phyloP scores from a whole-genome alignment of 92 coral and sea anemone species.

The Pocillopora grandis region DNA sequence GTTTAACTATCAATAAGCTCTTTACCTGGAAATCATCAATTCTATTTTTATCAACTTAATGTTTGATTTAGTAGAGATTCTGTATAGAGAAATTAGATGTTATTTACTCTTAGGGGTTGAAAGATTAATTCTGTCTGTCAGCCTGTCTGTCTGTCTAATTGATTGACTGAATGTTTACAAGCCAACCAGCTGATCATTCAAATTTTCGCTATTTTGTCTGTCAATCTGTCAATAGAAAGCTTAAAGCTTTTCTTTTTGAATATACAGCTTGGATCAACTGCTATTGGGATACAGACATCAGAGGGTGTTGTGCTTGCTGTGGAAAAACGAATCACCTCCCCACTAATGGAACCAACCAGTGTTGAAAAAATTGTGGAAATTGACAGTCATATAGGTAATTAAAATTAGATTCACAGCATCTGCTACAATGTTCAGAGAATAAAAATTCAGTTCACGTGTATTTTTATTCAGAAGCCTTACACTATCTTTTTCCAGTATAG shows the following conservation, averaged over 20 bases:
- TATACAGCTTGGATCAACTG: conserved; percentile 96
- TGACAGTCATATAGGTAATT: conserved; percentile 91
- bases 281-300: conserved; percentile 97
- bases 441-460: background rate
- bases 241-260: background rate
- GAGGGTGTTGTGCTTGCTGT: conserved; percentile 98
- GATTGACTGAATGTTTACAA: background rate
- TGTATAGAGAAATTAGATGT: no score
- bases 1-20: no score
- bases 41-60: no score
- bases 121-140: background rate
- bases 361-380: conserved; percentile 98
- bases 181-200: background rate
- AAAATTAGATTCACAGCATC: no score
- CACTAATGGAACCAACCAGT: conserved; percentile 94
- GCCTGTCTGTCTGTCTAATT: background rate
- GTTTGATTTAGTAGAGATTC: no score
- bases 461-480: no score
- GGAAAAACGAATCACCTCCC: conserved; percentile 95
- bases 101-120: no score
- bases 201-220: no score
- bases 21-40: no score
- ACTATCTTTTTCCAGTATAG: no score
- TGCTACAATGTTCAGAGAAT: no score
- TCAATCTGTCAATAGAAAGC: background rate